phyloP scores from a whole-genome alignment of 2,797 vertebrate genomes.

The Chelon labrosus region DNA sequence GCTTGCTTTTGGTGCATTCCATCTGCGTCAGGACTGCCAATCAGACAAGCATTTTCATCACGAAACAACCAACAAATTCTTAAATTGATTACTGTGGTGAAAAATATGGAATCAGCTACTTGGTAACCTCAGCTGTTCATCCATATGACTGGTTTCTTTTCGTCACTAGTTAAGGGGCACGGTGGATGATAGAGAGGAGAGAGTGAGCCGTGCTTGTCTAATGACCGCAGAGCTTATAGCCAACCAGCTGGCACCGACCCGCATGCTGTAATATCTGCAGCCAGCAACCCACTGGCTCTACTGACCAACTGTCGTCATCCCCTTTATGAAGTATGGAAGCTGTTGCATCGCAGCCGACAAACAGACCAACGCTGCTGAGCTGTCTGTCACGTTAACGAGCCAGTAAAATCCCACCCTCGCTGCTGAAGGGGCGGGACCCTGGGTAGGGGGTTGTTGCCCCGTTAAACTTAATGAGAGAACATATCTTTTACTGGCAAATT shows the following conservation, averaged over 20 bases:
- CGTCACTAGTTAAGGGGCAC: constrained; percentile 44
- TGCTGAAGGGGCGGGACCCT: constrained; percentile 66
- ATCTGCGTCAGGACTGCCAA: not conserved
- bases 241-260: constrained; percentile 59
- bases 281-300: constrained; percentile 65
- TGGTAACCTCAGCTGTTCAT: constrained; percentile 25
- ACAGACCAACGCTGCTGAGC: constrained; percentile 32
- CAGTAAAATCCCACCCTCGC: constrained; percentile 71
- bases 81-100: constrained; percentile 25
- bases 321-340: constrained; percentile 51
- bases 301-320: constrained; percentile 66
- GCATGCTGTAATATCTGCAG: constrained; percentile 67
- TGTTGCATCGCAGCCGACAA: constrained; percentile 48
- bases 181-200: constrained; percentile 50
- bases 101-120: constrained; percentile 25
- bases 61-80: not conserved
- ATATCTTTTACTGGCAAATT: constrained; percentile 80
- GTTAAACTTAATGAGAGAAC: constrained; percentile 77
- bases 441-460: constrained; percentile 59
- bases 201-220: constrained; percentile 64
- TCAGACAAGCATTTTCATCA: not conserved
- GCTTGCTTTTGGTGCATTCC: too few species aligned
- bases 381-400: constrained; percentile 77
- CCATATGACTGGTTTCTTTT: constrained; percentile 31
- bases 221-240: constrained; percentile 47